These are phyloP conservation scores for Sebastes glaucus DNA, from an alignment of 2,797 vertebrate species.

Conservation along the genomic window DNA sequence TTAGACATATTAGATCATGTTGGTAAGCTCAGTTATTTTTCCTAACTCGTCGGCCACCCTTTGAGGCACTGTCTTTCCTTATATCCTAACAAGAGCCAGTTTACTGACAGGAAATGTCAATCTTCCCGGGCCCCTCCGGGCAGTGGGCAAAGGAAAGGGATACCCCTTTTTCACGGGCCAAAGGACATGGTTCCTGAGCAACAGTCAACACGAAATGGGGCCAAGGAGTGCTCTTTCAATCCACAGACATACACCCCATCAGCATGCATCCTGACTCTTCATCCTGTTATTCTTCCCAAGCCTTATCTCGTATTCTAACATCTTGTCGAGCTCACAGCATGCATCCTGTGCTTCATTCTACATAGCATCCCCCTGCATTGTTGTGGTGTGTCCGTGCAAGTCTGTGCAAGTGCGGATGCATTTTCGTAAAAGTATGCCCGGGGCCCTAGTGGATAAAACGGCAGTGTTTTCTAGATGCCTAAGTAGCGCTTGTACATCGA, in stretches of 20 bases:
- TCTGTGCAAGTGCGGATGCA: constrained; percentile 1
- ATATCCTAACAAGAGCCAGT: not conserved
- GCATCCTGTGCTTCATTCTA: constrained; percentile 67
- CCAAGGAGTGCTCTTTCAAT: not conserved
- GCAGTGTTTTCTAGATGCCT: not conserved
- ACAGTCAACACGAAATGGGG: constrained; percentile 16
- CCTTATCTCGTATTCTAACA: constrained; percentile 73
- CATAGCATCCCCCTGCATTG: constrained; percentile 33
- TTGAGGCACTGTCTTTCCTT: not conserved
- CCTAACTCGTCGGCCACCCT: not conserved
- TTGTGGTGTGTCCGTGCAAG: constrained; percentile 11
- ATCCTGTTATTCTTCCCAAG: constrained; percentile 75
- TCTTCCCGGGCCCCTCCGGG: not conserved
- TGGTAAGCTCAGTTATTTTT: not conserved
- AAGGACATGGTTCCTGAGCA: constrained; percentile 5
- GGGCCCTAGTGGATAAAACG: constrained; percentile 19
- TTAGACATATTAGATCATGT: not conserved
- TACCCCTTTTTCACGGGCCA: not conserved
- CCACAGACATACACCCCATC: constrained; percentile 14
- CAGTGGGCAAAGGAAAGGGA: constrained; percentile 11
- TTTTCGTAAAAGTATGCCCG: constrained; percentile 16
- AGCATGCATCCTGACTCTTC: constrained; percentile 66
- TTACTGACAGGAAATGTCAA: not conserved
- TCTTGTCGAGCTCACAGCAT: constrained; percentile 52
- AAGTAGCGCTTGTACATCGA: not conserved